Conservation (phyloP, 2,888 invertebrate genomes). For the Tiliacea aurago region DNA sequence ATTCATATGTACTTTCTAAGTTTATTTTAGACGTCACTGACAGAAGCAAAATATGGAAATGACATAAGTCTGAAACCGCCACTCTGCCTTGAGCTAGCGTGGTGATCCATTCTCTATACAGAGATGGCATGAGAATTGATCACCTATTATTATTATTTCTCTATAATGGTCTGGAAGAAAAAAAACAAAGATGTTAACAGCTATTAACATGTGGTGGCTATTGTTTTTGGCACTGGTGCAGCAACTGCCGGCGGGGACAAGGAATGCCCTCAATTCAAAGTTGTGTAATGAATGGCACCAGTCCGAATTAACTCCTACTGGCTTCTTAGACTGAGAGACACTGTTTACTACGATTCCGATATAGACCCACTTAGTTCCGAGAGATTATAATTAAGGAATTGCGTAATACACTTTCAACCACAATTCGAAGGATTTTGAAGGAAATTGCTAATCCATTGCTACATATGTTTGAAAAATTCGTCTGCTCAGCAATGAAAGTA, state of each 20-base stretch:
- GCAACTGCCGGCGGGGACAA: slow-evolving; percentile 27
- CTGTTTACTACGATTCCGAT: slow-evolving; percentile 38
- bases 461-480: neutral
- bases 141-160: neutral
- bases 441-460: neutral
- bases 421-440: neutral
- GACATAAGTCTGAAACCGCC: no score
- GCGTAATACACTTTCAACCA: neutral
- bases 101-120: neutral
- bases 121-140: neutral
- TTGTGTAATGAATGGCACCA: slow-evolving; percentile 59
- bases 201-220: slow-evolving; percentile 44
- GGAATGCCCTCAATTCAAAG: slow-evolving; percentile 51
- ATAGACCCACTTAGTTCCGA: slow-evolving; percentile 14
- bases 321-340: slow-evolving; percentile 44
- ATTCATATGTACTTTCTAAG: no score
- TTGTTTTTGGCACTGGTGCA: slow-evolving; percentile 57
- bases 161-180: slow-evolving; percentile 1
- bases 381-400: no score
- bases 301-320: slow-evolving; percentile 47
- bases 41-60: no score
- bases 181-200: slow-evolving; percentile 30
- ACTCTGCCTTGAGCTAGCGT: neutral
- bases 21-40: no score
- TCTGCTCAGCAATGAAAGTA: neutral